Base-by-base conservation (phyloP, 1,140 invertebrate species). In the Drosophila arawakana region DNA sequence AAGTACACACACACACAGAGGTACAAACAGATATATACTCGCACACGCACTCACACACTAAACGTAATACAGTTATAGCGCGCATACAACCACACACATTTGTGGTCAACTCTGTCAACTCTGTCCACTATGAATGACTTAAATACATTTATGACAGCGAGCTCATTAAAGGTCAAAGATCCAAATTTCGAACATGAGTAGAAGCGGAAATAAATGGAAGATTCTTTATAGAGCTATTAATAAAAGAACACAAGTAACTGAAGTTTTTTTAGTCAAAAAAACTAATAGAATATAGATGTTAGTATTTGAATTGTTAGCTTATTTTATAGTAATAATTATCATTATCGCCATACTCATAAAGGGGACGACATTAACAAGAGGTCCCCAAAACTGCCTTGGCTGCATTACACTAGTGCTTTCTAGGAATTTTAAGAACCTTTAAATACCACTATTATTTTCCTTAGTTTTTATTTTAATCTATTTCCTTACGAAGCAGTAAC, bases 1-100 rank as follows among this genome's bases (percentile, higher is more conserved):
- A 67, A 25, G 68, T 43, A 73, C 50, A 62, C 54, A 49, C 44
- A 44, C 30, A 54, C 54, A 59, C 66, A 13, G 55, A 46, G n/a
- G 39, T 37, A 58, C 39, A 58, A 13, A 43, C 37, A 46, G n/a
- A 41, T 37, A 58, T 18, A 58, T 13, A 43, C 37, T 43, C 10
- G 43, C 15, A 41, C 15, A 35, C 15, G 15, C 15, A 41, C 30
- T 50, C 47, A 15, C 11, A 18, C 15, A 18, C 1, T 15, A 50
- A 34, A 35, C 50, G 50, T 54, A 54, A 54, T 54, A 54, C 50
- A 54, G 50, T 54, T 52, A 35, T 34, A 41, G 54, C 7, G 5
- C n/a, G 15, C 34, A 57, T 57, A 57, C 54, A 57, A 59, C 25
- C 25, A 30, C 41, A 59, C 39, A 41, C 39, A 59, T 44, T 59